Evolutionary conservation across 1,140 invertebrate genomes (phyloP), one percentile per base, ranked within the genome.

Genomic region (Proales similis): DNA sequence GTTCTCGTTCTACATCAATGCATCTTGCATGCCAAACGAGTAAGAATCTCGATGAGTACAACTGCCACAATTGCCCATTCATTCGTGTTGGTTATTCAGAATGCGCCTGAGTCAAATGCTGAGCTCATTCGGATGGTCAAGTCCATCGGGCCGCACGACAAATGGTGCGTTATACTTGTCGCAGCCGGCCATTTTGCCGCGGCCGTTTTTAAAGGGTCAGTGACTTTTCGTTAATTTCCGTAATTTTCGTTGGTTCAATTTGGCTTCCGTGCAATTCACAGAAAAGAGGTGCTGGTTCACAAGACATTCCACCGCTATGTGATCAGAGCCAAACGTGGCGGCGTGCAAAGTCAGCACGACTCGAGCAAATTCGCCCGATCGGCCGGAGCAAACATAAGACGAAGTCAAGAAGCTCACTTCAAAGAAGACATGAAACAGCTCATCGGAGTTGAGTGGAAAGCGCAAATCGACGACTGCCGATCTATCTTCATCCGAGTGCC

Each of bases 291-390:
- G 2, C 67, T 85, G n/a, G 71, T 80, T 2, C 88, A 90, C 70
- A 90, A 90, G 74, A 89, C 88, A 1, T 84, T 87, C 68, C 88
- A 90, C 73, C 84, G 83, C 42, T 92, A 92, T 70, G 86, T 86
- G 4, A 85, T 88, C 0, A 72, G 87, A 46, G 82, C 86, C 0
- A 87, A 87, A 42, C 85, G 90, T 71, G 88, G 88, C 0, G 84
- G 85, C 47, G 79, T 83, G 1, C 88, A 92, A 73, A 79, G 77
- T 30, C 78, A 79, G 3, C 78, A 82, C 45, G 87, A 90, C 71
- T 77, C 72, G 39, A 81, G 82, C 67, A 79, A 81, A 7, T 79
- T 77, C 48, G 71, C 72, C 5, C 84, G 85, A 70, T 89, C 86
- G 65, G 86, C 86, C 9, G 88, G 88, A 3, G 84, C 87, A 5